Base-by-base conservation (phyloP, 2,797 vertebrate genomes). In the Heteromormyrus szaboi region DNA sequence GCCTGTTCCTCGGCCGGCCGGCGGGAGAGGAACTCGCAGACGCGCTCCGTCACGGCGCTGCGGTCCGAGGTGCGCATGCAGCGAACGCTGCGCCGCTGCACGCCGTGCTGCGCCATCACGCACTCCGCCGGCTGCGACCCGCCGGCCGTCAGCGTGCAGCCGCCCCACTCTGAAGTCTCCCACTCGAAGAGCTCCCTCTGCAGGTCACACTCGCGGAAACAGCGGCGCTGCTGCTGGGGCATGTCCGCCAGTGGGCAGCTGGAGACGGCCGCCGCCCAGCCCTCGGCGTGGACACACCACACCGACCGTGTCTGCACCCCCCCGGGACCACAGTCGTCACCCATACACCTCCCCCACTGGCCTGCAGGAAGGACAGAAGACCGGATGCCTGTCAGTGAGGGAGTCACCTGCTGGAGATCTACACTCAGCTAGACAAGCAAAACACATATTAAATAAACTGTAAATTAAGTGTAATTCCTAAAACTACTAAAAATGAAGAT, bases 191-290 rank as follows among this genome's bases (percentile, higher is more conserved):
- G 93, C 89, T 96, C 96, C 11, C 94, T 92, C 91, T 97, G 97
- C 96, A 96, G 97, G 90, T 97, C 95, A 14, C 97, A 97, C 89
- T 96, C 95, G 46, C 95, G 95, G 90, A 97, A 96, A 91, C 97
- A 97, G 81, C 91, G 93, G 87, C 95, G 93, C 89, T 96, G 96
- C 91, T 90, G 94, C 9, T 95, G 93, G 0, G 97, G 97, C 1
- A 93, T 95, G 83, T 93, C 93, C 62, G 85, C 92, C 54, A 94
- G 94, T 53, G 95, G 91, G 37, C 97, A 97, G 91, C 95, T 96
- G 0, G 95, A 94, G 88, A 94, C 93, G 90, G 95, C 96, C 0
- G 96, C 95, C 0, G 95, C 96, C 97, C 97, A 97, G 84, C 96
- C 96, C 90, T 97, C 96, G 0, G 91, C 56, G 89, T 97, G 96